Base-by-base conservation (phyloP, 64 coral and sea anemone species). In the Stichodactyla mertensii region DNA sequence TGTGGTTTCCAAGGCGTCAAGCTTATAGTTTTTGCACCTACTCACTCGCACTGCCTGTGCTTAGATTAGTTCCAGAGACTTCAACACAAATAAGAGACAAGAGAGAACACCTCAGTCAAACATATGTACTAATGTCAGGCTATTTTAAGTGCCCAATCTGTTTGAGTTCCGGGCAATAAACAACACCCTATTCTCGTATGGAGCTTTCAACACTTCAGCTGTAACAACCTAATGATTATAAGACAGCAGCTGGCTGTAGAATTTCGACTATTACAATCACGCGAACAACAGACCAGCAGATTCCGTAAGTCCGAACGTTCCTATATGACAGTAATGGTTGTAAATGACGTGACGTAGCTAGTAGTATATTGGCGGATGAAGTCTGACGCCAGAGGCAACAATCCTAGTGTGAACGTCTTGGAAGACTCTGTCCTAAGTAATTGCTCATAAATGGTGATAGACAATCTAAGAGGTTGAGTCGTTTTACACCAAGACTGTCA, bases 181-280 rank as follows among this genome's bases (percentile, higher is more conserved):
- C 78, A 81, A 81, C 78, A 55, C 78, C 52, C 6, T 55, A 16
- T 22, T 55, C 18, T 52, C 78, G 26, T 11, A 53, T 81, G 19
- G 19, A 81, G n/a, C 78, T 81, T 81, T 81, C 78, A 81, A 81
- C 78, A 55, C 78, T 18, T 81, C 51, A 53, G 53, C 12, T 20
- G 16, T 53, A 55, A 52, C 36, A 53, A 19, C 11, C 20, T 55
- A n/a, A 81, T 55, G n/a, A 52, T 55, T 81, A 53, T 55, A 53
- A 53, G 51, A 54, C 1, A 28, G 2, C 78, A 81, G 78, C 78
- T 54, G 78, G 78, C 54, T 55, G 10, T 22, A 81, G 78, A 53
- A 81, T 81, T 81, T 81, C 5, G 7, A 55, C 18, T 5, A 81
- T 81, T 55, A 81, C 78, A 81, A 81, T 55, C 78, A 81, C 78